Percentiles rank a stretch among this genome's conserved stretches.
These are phyloP conservation scores for Rhinolophus ferrumequinum DNA, from an alignment of 2,113 vertebrate species.

Conservation along the genomic window DNA sequence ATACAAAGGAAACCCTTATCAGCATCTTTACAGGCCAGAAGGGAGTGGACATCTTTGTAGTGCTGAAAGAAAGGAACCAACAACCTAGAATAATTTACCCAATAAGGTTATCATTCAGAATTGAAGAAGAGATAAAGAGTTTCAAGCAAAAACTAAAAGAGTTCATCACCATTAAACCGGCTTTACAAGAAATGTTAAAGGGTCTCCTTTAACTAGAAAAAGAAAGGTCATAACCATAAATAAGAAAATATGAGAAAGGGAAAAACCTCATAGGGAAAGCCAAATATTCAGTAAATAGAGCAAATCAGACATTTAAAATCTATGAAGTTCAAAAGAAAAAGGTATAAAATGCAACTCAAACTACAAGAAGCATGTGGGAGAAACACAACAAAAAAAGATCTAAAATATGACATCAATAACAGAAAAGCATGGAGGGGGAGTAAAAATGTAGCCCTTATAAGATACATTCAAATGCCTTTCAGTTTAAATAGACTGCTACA, in stretches of 20 bases:
- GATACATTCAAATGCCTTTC: background rate
- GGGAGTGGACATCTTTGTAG: background rate
- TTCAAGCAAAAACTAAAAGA: background rate
- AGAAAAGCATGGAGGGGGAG: background rate
- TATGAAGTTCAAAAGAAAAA: background rate
- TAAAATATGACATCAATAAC: background rate
- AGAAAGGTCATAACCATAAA: background rate
- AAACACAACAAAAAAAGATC: background rate
- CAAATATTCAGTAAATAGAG: background rate
- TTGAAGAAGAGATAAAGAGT: background rate
- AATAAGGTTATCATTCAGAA: background rate
- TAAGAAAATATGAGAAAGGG: background rate
- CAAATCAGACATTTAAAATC: background rate
- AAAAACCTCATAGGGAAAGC: background rate
- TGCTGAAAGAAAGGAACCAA: background rate
- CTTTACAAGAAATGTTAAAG: background rate
- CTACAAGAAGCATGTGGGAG: too few species aligned
- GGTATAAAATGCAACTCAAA: background rate
- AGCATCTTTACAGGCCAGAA: background rate
- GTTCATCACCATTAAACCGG: background rate
- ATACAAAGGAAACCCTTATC: background rate
- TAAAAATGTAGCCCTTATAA: background rate
- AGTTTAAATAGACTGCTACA: background rate
- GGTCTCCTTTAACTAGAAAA: background rate
- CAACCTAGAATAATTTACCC: background rate